phyloP scores from a whole-genome alignment of 2,888 invertebrate species.

The Drosophila macrospina region DNA sequence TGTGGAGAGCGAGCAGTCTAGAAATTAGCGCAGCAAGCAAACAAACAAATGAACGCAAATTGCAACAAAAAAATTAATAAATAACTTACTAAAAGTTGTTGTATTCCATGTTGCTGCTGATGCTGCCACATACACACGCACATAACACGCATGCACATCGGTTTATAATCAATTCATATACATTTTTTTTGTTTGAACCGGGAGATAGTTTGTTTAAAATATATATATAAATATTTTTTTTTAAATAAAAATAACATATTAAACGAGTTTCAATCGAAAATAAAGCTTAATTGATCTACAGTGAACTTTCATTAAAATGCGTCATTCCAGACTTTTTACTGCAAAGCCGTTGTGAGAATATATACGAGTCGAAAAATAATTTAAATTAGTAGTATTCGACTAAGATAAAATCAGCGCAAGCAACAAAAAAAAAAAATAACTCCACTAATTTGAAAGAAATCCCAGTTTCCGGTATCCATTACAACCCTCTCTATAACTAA shows the following conservation, averaged over 20 bases:
- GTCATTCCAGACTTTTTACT: too few relatives aligned
- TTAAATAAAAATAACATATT: slow-evolving; percentile 7
- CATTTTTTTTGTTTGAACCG: slow-evolving; percentile 18
- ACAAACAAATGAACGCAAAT: slow-evolving; percentile 59
- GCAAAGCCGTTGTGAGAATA: not conserved
- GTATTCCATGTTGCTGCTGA: slow-evolving; percentile 96
- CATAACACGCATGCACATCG: slow-evolving; percentile 44
- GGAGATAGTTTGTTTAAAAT: slow-evolving; percentile 33
- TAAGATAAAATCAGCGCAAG: too few relatives aligned
- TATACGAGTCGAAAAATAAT: not conserved
- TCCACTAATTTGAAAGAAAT: too few relatives aligned
- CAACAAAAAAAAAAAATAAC: too few relatives aligned
- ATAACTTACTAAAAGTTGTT: slow-evolving; percentile 95
- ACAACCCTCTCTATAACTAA: too few relatives aligned
- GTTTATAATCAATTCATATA: slow-evolving; percentile 36
- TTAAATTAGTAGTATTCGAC: too few relatives aligned
- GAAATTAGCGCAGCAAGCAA: slow-evolving; percentile 70
- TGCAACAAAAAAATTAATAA: slow-evolving; percentile 49
- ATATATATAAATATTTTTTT: too few relatives aligned
- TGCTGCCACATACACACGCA: slow-evolving; percentile 87
- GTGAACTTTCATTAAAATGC: not conserved
- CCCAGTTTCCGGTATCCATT: too few relatives aligned
- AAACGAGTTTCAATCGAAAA: slow-evolving; percentile 10
- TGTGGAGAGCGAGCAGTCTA: slow-evolving; percentile 37
- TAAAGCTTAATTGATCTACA: not conserved